Evolutionary conservation across 1,140 invertebrate species (phyloP), one percentile per base, ranked within the genome.

Genomic region (Oreohelix idahoensis): DNA sequence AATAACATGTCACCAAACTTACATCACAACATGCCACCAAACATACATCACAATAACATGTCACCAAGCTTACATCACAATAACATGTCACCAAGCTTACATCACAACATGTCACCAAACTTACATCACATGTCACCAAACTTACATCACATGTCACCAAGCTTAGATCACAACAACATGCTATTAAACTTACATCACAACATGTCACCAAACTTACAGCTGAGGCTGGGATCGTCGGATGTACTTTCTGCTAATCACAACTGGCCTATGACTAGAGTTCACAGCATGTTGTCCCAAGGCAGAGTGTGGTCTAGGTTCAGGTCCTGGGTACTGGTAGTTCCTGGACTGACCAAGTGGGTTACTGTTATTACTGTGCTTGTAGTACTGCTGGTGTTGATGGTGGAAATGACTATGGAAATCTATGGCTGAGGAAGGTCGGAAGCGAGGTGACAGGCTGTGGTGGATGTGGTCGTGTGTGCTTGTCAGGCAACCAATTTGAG

Each of bases 401-500:
- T 58, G 32, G 26, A 45, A 38, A 35, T 63, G 73, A 11, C 23
- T 63, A 5, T 42, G 35, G 36, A 83, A 83, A 36, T 83, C 81
- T n/a, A 83, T 63, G 42, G 81, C 73, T 32, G 81, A 83, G 38
- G 81, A 75, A 1, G 81, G 74, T 13, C 81, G 81, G 26, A n/a
- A 26, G 4, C 58, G 1, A 10, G 53, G 77, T 23, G 77, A 66
- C 0, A 36, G 32, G 1, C 29, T 49, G 36, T 23, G 17, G 32
- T 42, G 29, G n/a, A 66, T 23, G 53, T 39, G 0, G 5, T 79
- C 77, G 5, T 66, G 77, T 35, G 53, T 38, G 51, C 10, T 20
- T 42, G 53, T 38, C n/a, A 0, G 32, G 58, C 39, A n/a, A 49
- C 63, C 35, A 45, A 29, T 4, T 35, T 53, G 77, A n/a, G 77